A percentile compares a stretch with the other conserved stretches of the same genome.
phyloP scores from a whole-genome alignment of 2,113 vertebrate species.

The Microcebus murinus region DNA sequence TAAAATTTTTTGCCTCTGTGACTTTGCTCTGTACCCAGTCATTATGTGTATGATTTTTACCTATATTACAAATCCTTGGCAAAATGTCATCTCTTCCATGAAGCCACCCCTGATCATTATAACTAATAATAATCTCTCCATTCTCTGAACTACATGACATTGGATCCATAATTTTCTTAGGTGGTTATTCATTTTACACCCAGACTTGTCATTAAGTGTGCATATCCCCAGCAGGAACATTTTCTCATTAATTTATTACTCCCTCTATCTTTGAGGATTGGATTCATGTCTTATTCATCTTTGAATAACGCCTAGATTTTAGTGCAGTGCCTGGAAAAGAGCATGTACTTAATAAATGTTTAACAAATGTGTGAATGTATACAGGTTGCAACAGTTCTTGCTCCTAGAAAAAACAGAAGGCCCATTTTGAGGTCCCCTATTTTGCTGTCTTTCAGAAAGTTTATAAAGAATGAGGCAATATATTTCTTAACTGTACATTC shows the following conservation, averaged over 20 bases:
- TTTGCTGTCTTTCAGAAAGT: background rate
- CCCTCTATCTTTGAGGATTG: background rate
- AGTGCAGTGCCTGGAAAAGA: background rate
- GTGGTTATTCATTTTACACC: background rate
- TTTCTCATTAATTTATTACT: slow-evolving; percentile 34
- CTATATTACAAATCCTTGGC: background rate
- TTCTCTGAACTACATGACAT: background rate
- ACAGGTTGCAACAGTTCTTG: background rate
- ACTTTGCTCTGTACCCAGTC: background rate
- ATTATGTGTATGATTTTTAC: background rate
- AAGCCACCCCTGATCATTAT: background rate
- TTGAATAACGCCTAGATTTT: background rate
- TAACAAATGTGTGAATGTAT: background rate
- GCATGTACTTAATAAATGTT: background rate
- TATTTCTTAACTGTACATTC: background rate
- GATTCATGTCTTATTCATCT: background rate
- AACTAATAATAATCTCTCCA: slow-evolving; percentile 32
- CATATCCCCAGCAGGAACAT: background rate
- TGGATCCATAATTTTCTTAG: background rate
- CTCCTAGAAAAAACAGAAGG: background rate
- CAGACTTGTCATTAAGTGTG: background rate
- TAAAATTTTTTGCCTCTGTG: background rate
- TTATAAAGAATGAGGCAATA: background rate
- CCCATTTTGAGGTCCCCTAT: background rate
- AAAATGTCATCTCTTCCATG: background rate